Evolutionary conservation across 2,113 vertebrate species (phyloP).

Genomic region (Ammodytes dubius): DNA sequence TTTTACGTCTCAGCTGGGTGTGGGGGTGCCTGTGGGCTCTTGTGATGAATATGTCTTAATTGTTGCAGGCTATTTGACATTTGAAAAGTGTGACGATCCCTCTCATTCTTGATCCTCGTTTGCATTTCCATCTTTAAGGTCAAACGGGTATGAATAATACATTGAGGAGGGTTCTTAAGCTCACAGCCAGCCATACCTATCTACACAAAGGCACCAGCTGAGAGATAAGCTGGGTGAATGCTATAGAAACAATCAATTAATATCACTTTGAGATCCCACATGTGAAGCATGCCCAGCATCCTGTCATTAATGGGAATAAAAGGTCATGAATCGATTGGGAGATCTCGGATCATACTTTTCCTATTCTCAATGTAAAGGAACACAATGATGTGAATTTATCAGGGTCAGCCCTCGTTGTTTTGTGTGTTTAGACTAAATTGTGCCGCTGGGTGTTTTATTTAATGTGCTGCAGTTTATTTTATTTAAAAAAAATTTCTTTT

Average conservation of each 20-base stretch:
- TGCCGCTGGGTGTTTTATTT: background rate
- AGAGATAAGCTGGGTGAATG: slow-evolving; percentile 72
- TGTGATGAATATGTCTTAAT: slow-evolving; percentile 85
- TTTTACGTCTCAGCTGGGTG: slow-evolving; percentile 80
- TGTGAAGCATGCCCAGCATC: slow-evolving; percentile 56
- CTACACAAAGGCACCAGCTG: slow-evolving; percentile 79
- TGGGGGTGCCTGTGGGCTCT: slow-evolving; percentile 68
- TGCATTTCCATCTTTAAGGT: slow-evolving; percentile 86
- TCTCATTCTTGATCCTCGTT: slow-evolving; percentile 79
- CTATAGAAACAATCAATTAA: slow-evolving; percentile 82
- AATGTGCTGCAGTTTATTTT: background rate
- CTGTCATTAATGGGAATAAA: slow-evolving; percentile 62
- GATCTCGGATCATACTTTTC: slow-evolving; percentile 18
- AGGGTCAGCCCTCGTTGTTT: too few species aligned
- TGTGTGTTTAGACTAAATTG: background rate
- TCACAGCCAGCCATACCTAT: slow-evolving; percentile 77
- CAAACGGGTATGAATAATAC: slow-evolving; percentile 86
- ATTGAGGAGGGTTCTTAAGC: slow-evolving; percentile 79
- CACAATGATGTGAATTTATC: background rate
- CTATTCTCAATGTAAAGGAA: background rate
- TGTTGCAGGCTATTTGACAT: slow-evolving; percentile 82
- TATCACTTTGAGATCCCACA: slow-evolving; percentile 69
- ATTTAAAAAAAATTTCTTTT: background rate
- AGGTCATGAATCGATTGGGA: slow-evolving; percentile 59
- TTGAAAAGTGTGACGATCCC: slow-evolving; percentile 81